Percentiles rank a stretch among this genome's conserved stretches.
phyloP scores from a whole-genome alignment of 2,797 vertebrate species.

The Helarctos malayanus region DNA sequence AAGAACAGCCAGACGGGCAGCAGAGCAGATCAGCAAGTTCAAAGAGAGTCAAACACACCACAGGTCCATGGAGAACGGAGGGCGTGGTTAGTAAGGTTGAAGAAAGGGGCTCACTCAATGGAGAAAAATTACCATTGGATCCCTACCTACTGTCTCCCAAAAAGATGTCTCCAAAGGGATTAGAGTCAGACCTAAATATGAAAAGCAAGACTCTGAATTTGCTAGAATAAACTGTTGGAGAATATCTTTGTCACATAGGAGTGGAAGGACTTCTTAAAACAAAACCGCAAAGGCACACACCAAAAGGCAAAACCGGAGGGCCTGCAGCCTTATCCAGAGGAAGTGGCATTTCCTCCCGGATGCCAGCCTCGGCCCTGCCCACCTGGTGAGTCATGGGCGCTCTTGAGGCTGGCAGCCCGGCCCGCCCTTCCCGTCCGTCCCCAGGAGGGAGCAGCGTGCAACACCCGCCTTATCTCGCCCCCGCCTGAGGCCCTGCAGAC shows the following conservation, averaged over 20 bases:
- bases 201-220: not conserved
- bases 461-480: conserved; percentile 78
- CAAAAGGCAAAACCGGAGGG: not conserved
- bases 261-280: conserved; percentile 5
- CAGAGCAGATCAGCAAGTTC: fast-evolving
- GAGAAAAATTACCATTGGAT: not conserved
- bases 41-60: fast-evolving
- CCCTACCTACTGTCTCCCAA: not conserved
- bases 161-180: not conserved
- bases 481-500: conserved; percentile 62
- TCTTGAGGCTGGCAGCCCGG: conserved; percentile 63
- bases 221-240: not conserved
- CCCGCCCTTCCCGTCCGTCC: conserved; percentile 86
- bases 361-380: conserved; percentile 78
- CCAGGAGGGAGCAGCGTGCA: conserved; percentile 80
- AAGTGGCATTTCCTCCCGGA: conserved; percentile 86
- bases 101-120: not conserved
- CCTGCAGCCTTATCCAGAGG: conserved; percentile 87
- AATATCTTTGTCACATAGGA: not conserved
- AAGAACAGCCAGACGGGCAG: fast-evolving
- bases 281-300: not conserved
- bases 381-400: conserved; percentile 84
- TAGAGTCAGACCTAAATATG: not conserved
- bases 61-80: fast-evolving
- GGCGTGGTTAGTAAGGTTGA: not conserved